Base-by-base conservation (phyloP, 1,140 invertebrate genomes). In the Microplitis demolitor region DNA sequence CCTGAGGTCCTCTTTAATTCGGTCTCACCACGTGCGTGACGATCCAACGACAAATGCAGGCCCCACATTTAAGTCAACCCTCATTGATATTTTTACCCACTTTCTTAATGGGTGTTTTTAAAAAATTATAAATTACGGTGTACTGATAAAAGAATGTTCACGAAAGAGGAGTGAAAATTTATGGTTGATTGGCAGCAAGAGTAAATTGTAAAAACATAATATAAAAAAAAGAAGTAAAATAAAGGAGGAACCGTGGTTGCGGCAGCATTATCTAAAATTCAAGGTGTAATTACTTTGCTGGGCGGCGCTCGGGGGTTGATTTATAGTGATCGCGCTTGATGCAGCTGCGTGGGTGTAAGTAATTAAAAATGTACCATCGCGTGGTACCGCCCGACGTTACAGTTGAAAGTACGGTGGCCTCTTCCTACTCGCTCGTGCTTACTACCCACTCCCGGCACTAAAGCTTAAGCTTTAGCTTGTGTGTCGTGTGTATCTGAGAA, bases 241-340 rank as follows among this genome's bases (percentile, higher is more conserved):
- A 24, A 24, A 24, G 24, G 24, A 72, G 77, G 78, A 82, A 79
- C 85, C 80, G 80, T 85, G 85, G 84, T 88, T 87, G 87, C 85
- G 87, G 87, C 85, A 86, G 86, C 86, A 87, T 87, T 88, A 88
- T 87, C 86, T 88, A 87, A 87, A 88, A 87, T 87, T 88, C 86
- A 87, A 85, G 86, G 85, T 84, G 87, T 88, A 88, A 87, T 88
- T 88, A 87, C 86, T 87, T 88, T 83, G 85, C 83, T 84, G 85
- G 85, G 85, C 83, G 84, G 75, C 66, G 74, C 74, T 73, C 81
- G 24, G 35, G 24, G 81, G 79, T 87, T 87, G 87, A 88, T 88
- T 88, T 88, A 87, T 87, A 88, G 85, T 87, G 84, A 87, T 87
- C 85, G 85, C 83, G 83, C 85, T 45, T 45, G 81, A 86, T 88